Evolutionary conservation across 2,113 vertebrate genomes (phyloP).

Genomic region (Dendrocopos noguchii): DNA sequence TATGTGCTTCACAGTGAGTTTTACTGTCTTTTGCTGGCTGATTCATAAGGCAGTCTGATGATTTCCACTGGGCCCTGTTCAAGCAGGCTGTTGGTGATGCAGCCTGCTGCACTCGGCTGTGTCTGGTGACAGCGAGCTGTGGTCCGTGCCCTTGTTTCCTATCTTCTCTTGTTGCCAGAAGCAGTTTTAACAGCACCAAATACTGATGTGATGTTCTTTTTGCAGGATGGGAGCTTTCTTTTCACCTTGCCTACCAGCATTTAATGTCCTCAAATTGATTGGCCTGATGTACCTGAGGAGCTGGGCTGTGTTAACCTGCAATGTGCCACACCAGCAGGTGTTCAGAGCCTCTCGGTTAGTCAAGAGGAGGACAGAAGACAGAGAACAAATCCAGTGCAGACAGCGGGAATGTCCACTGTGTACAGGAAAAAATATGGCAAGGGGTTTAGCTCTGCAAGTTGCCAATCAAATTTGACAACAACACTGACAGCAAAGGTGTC

Average conservation of each 20-base stretch:
- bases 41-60: neutral
- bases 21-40: neutral
- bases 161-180: neutral
- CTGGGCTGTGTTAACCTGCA: slow-evolving; percentile 98
- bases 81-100: neutral
- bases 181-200: neutral
- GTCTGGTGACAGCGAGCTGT: neutral
- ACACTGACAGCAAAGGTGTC: neutral
- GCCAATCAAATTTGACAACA: neutral
- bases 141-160: neutral
- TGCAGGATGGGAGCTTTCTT: slow-evolving; percentile 99
- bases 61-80: neutral
- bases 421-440: neutral
- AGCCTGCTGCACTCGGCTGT: neutral
- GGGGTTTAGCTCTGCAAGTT: neutral
- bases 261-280: slow-evolving; percentile 95
- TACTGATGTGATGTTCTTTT: neutral
- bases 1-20: slow-evolving; percentile 56
- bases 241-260: slow-evolving; percentile 95
- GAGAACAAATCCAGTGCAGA: neutral
- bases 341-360: slow-evolving; percentile 95
- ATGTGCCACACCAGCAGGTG: slow-evolving; percentile 97
- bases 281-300: slow-evolving; percentile 98
- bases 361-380: neutral
- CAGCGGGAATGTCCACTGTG: neutral